A percentile compares a stretch with the other conserved stretches of the same genome.
These are phyloP conservation scores for Indicator indicator DNA, from an alignment of 2,113 vertebrate genomes.

Conservation along the genomic window DNA sequence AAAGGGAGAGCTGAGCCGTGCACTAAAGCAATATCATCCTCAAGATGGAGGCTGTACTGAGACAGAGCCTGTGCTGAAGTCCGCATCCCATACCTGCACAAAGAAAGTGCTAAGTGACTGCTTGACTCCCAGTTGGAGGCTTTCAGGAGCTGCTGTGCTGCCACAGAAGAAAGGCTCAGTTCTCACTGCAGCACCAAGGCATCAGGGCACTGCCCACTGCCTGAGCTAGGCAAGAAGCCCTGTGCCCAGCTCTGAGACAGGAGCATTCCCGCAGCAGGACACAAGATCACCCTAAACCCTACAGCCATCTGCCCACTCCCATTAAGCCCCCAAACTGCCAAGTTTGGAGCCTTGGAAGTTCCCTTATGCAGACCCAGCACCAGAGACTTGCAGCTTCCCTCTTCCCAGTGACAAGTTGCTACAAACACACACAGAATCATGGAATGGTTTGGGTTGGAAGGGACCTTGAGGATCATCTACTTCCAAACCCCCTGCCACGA, in stretches of 20 bases:
- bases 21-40: neutral
- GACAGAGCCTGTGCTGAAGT: neutral
- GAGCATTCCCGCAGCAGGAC: neutral
- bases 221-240: neutral
- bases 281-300: neutral
- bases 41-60: neutral
- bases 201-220: neutral
- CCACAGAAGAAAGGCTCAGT: neutral
- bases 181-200: neutral
- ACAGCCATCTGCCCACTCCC: neutral
- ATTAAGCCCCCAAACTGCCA: neutral
- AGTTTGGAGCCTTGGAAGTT: neutral
- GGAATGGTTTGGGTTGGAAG: too few species aligned
- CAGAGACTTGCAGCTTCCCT: neutral
- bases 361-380: neutral
- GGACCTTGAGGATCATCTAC: too few species aligned
- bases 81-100: neutral
- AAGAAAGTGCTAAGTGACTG: neutral
- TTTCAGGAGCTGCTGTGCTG: neutral
- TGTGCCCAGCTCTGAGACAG: neutral
- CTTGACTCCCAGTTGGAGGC: neutral
- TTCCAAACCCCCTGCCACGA: too few species aligned
- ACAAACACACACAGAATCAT: fast-evolving
- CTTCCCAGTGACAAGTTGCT: neutral
- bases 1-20: neutral